These are phyloP conservation scores for Sciurus carolinensis DNA, from an alignment of 2,797 vertebrate genomes.

Conservation along the genomic window DNA sequence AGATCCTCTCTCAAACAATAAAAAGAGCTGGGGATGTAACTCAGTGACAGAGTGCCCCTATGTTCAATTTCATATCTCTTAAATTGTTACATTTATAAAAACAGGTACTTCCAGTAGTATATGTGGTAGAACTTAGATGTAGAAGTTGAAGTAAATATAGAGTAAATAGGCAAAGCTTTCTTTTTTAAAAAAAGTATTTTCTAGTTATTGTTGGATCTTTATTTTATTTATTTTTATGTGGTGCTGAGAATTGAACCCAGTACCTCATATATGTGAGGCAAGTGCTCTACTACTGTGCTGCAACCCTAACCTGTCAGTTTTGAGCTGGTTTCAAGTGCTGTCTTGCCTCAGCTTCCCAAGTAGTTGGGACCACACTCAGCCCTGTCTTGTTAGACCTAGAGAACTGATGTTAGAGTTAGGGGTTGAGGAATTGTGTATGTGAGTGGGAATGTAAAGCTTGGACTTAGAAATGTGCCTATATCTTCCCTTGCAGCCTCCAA, in stretches of 20 bases:
- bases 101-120: not conserved
- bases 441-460: slow-evolving; percentile 33
- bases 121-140: not conserved
- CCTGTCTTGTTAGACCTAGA: not conserved
- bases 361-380: not conserved
- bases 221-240: no score
- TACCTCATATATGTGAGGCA: no score
- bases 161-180: slow-evolving; percentile 41
- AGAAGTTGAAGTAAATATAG: slow-evolving; percentile 52
- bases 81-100: slow-evolving; percentile 17
- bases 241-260: no score
- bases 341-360: not conserved
- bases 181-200: not conserved
- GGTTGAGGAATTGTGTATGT: slow-evolving; percentile 58
- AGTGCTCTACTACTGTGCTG: no score
- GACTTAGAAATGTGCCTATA: slow-evolving; percentile 16
- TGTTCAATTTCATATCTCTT: no score
- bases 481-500: slow-evolving; percentile 92
- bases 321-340: no score
- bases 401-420: slow-evolving; percentile 34
- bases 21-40: not conserved
- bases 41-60: no score
- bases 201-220: no score
- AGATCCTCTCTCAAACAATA: not conserved
- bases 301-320: no score